Evolutionary conservation across 2,797 vertebrate genomes (phyloP).

Genomic region (Myotis daubentonii): DNA sequence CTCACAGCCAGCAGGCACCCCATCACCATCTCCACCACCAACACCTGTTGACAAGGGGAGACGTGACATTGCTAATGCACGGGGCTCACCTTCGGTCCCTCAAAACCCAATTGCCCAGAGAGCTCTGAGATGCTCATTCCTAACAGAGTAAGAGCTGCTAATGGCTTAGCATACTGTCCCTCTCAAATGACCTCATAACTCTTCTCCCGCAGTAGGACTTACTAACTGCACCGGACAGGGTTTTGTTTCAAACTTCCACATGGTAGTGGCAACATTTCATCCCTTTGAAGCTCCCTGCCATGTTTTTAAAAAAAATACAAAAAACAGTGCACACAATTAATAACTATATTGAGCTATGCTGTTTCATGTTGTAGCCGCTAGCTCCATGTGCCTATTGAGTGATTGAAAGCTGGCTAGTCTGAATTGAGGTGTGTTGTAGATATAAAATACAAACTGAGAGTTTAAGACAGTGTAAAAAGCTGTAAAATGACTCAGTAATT

Average conservation of each 20-base stretch:
- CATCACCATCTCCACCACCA: too few species aligned
- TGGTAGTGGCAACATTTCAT: not conserved
- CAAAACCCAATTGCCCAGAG: not conserved
- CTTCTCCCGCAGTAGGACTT: not conserved
- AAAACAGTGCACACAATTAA: not conserved
- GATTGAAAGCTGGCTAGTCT: not conserved
- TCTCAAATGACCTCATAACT: not conserved
- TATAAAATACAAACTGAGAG: not conserved
- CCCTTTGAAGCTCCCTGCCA: not conserved
- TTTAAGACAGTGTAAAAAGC: not conserved
- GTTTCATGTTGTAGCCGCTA: not conserved
- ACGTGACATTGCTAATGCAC: too few species aligned
- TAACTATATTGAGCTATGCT: not conserved
- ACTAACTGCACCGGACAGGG: fast-evolving
- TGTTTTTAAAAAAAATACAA: not conserved
- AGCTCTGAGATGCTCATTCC: not conserved
- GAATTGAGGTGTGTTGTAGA: not conserved
- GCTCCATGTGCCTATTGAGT: not conserved
- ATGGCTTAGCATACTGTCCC: not conserved
- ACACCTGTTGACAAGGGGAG: too few species aligned
- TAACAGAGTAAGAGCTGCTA: not conserved
- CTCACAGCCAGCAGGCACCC: too few species aligned
- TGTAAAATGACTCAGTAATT: not conserved
- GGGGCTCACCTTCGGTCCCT: not conserved
- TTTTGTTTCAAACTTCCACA: not conserved